Conservation (phyloP, 2,888 invertebrate genomes). For the Adela reaumurella region DNA sequence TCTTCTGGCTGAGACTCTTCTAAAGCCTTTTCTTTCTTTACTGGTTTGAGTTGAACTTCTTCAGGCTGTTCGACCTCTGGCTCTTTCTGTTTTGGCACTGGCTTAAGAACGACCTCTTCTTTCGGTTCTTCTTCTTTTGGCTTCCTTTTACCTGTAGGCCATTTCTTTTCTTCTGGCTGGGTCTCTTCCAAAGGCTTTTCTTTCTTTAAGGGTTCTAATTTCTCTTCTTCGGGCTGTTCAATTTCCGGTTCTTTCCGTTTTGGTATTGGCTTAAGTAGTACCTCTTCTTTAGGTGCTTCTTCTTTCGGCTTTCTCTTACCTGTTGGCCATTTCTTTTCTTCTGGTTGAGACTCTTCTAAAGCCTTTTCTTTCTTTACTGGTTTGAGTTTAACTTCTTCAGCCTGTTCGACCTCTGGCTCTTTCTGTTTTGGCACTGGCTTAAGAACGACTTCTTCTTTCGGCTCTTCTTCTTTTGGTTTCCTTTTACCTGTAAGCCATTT, state of each 20-base stretch:
- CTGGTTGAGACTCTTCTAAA: constrained; percentile 20
- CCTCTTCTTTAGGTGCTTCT: constrained; percentile 12
- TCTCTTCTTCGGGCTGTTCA: constrained; percentile 16
- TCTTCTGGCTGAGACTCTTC: constrained; percentile 21
- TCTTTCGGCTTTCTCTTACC: constrained; percentile 14
- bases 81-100: constrained; percentile 24
- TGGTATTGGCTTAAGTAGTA: constrained; percentile 25
- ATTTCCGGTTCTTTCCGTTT: constrained; percentile 23
- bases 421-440: constrained; percentile 29
- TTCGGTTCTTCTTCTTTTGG: constrained; percentile 8
- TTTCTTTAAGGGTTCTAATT: constrained; percentile 12
- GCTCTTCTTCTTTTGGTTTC: constrained; percentile 7
- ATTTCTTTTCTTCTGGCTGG: constrained; percentile 17
- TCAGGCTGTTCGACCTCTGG: constrained; percentile 22
- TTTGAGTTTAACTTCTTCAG: constrained; percentile 12
- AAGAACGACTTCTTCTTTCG: constrained; percentile 16
- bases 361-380: constrained; percentile 13
- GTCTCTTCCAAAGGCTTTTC: constrained; percentile 19
- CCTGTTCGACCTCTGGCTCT: constrained; percentile 18
- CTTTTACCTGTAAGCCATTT: constrained; percentile 17
- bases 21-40: constrained; percentile 24
- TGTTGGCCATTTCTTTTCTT: constrained; percentile 15
- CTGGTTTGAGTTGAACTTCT: constrained; percentile 13
- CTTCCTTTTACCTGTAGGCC: constrained; percentile 16
- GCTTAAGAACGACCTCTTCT: constrained; percentile 20